Conservation (phyloP, 2,797 vertebrate genomes). For the Thalassophryne amazonica region DNA sequence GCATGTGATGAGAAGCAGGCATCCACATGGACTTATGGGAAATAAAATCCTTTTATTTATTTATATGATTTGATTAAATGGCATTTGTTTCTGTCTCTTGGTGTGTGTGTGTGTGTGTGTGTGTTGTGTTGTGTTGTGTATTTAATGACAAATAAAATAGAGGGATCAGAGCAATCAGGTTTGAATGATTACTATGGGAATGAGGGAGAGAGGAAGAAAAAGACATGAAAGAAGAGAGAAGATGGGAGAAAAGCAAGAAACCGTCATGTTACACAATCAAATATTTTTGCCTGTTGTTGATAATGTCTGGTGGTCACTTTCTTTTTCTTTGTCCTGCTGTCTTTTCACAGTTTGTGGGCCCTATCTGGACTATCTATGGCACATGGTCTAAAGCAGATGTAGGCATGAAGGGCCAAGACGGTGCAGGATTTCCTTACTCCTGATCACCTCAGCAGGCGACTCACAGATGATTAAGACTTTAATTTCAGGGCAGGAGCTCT, state of each 20-base stretch:
- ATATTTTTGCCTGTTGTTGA: constrained; percentile 31
- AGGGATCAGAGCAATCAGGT: constrained; percentile 72
- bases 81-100: constrained; percentile 66
- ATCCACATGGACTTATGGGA: constrained; percentile 69
- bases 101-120: constrained; percentile 27
- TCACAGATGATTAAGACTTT: too few species aligned
- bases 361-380: too few species aligned
- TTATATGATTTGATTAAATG: constrained; percentile 75
- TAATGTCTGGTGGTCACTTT: constrained; percentile 9
- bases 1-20: constrained; percentile 62
- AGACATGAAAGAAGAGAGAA: constrained; percentile 26
- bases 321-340: background rate
- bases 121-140: constrained; percentile 24
- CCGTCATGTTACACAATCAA: constrained; percentile 42
- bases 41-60: constrained; percentile 76
- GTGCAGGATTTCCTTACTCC: too few species aligned
- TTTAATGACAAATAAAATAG: constrained; percentile 73
- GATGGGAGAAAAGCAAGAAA: constrained; percentile 22
- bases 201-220: constrained; percentile 36
- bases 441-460: too few species aligned
- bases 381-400: too few species aligned
- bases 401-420: too few species aligned
- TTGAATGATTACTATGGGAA: constrained; percentile 73
- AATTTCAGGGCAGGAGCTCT: too few species aligned
- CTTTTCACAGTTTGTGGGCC: too few species aligned